Evolutionary conservation across 2,888 invertebrate species (phyloP).

Genomic region (Subacronicta megacephala): DNA sequence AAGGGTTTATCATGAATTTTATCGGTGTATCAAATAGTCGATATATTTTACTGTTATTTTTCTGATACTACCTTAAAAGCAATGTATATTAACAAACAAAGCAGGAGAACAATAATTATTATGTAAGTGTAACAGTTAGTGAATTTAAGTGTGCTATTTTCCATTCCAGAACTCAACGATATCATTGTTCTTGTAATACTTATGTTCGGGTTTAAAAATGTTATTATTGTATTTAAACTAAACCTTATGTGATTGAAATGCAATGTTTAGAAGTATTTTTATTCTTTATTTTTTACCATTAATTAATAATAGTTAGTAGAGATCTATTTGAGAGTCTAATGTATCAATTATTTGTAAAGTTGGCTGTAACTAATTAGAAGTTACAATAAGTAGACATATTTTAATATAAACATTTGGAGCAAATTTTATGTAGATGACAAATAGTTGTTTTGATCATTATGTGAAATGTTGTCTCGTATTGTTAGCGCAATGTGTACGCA

Average conservation of each 20-base stretch:
- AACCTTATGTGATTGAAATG: conserved; percentile 90
- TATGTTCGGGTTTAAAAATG: conserved; percentile 89
- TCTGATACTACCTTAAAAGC: conserved; percentile 86
- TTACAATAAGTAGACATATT: conserved; percentile 89
- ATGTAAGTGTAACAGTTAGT: conserved; percentile 89
- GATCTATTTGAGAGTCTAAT: conserved; percentile 90
- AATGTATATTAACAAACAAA: conserved; percentile 88
- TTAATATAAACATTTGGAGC: conserved; percentile 90
- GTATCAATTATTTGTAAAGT: conserved; percentile 90
- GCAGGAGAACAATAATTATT: conserved; percentile 90
- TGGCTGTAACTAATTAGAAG: conserved; percentile 89
- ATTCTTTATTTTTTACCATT: conserved; percentile 90
- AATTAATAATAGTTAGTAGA: conserved; percentile 89
- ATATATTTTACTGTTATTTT: conserved; percentile 87
- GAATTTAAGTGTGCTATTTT: conserved; percentile 90
- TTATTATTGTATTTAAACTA: conserved; percentile 89
- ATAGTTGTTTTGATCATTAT: conserved; percentile 89
- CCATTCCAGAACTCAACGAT: conserved; percentile 90
- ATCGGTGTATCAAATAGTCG: conserved; percentile 85
- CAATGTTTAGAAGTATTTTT: conserved; percentile 90
- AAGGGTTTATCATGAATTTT: conserved; percentile 82
- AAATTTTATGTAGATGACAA: conserved; percentile 89
- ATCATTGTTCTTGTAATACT: conserved; percentile 88
- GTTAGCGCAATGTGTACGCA: conserved; percentile 88
- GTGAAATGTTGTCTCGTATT: conserved; percentile 87